These are phyloP conservation scores for Sebastes oblongus DNA, from an alignment of 2,797 vertebrate genomes.

Conservation along the genomic window DNA sequence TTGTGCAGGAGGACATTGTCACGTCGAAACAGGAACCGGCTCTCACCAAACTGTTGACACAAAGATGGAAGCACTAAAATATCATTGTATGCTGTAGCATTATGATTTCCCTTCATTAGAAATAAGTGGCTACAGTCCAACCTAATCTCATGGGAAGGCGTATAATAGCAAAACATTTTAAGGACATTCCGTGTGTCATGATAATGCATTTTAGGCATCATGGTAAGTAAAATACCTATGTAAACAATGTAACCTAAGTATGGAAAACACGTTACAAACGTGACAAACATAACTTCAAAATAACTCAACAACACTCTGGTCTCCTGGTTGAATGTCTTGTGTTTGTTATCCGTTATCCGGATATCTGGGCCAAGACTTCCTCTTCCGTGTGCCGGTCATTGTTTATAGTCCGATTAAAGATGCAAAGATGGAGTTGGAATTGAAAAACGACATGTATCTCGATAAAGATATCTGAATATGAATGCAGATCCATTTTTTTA, in stretches of 20 bases:
- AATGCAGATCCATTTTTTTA: background rate
- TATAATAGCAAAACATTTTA: too few relatives aligned
- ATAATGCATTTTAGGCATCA: too few relatives aligned
- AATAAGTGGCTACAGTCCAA: background rate
- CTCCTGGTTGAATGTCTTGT: too few relatives aligned
- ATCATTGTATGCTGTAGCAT: background rate
- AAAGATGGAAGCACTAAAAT: background rate
- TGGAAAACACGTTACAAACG: too few relatives aligned
- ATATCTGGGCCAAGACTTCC: background rate
- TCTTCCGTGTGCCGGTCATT: background rate
- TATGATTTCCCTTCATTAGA: background rate
- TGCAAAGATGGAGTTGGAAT: background rate
- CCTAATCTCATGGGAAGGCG: background rate
- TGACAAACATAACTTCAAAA: too few relatives aligned
- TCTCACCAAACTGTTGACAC: background rate
- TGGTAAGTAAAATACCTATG: too few relatives aligned
- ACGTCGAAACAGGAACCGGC: background rate
- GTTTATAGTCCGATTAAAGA: background rate
- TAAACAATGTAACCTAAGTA: too few relatives aligned
- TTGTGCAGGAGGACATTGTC: background rate
- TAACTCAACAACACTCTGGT: too few relatives aligned
- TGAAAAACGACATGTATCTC: accelerated
- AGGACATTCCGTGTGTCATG: too few relatives aligned
- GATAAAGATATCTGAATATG: background rate
- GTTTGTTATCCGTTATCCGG: too few relatives aligned